A percentile compares a stretch with the other conserved stretches of the same genome.
These are phyloP conservation scores for Priocnemis perturbator DNA, from an alignment of 2,888 invertebrate genomes.

Conservation along the genomic window DNA sequence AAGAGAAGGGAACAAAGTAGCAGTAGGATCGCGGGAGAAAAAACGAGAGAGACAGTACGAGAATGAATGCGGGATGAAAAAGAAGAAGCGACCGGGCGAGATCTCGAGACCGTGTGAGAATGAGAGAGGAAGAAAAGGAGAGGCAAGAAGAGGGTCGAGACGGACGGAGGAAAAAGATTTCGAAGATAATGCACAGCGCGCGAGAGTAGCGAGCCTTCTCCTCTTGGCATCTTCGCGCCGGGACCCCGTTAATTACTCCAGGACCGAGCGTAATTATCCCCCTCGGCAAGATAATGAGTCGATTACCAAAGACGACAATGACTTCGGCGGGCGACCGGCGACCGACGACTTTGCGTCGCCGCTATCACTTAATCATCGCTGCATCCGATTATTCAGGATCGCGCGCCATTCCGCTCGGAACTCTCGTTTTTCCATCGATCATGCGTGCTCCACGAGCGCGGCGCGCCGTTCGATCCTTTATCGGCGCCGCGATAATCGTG, in stretches of 20 bases:
- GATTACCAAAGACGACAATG: slow-evolving; percentile 54
- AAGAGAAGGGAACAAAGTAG: slow-evolving; percentile 36
- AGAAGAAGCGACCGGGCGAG: slow-evolving; percentile 22
- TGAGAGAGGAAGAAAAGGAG: slow-evolving; percentile 30
- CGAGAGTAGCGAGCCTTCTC: slow-evolving; percentile 11
- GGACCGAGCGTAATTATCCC: slow-evolving; percentile 63
- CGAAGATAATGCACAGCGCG: slow-evolving; percentile 25
- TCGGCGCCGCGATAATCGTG: too few species aligned
- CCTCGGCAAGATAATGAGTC: slow-evolving; percentile 58
- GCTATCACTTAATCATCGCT: slow-evolving; percentile 45
- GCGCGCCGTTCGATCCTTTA: too few species aligned
- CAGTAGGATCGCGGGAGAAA: neutral
- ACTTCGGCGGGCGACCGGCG: slow-evolving; percentile 11
- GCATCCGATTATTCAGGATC: neutral
- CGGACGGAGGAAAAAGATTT: slow-evolving; percentile 22
- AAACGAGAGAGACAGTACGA: slow-evolving; percentile 20
- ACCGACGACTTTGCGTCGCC: slow-evolving; percentile 37
- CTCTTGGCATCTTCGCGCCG: slow-evolving; percentile 46
- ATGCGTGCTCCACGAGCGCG: too few species aligned
- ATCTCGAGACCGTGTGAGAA: slow-evolving; percentile 31
- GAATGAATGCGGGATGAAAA: slow-evolving; percentile 16
- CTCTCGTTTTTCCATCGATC: too few species aligned
- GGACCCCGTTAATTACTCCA: slow-evolving; percentile 62
- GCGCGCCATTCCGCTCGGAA: neutral
- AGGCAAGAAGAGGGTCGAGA: slow-evolving; percentile 27